Evolutionary conservation across 2,113 vertebrate genomes (phyloP).

Genomic region (Cynoglossus semilaevis): DNA sequence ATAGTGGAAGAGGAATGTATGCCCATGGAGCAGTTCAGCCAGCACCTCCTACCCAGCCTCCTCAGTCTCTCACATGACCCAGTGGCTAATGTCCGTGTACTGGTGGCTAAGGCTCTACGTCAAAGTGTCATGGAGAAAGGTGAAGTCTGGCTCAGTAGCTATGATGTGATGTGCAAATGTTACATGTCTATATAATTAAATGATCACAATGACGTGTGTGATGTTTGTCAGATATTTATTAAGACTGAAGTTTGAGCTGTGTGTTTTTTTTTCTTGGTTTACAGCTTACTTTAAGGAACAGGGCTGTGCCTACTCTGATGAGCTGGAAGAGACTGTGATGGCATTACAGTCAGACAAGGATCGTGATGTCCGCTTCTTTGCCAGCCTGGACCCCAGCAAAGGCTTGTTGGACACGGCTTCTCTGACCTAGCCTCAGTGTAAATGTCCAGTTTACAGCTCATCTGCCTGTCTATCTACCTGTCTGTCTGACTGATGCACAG

Average conservation of each 20-base stretch:
- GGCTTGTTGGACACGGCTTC: conserved; percentile 67
- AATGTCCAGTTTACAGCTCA: conserved; percentile 15
- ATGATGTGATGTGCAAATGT: too few species aligned
- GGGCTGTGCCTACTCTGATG: conserved; percentile 84
- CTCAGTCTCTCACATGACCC: conserved; percentile 85
- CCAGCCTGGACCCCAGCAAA: conserved; percentile 80
- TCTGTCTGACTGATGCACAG: conserved; percentile 55
- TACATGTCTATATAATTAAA: too few species aligned
- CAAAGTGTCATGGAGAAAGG: conserved; percentile 88
- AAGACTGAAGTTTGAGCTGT: not conserved
- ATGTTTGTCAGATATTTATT: too few species aligned
- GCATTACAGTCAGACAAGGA: conserved; percentile 85
- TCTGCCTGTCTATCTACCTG: conserved; percentile 58
- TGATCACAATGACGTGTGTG: too few species aligned
- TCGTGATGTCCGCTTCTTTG: conserved; percentile 87
- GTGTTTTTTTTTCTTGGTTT: conserved; percentile 9
- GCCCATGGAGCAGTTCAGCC: conserved; percentile 84
- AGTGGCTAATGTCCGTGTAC: conserved; percentile 84
- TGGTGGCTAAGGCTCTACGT: conserved; percentile 85
- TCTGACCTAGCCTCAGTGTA: conserved; percentile 62
- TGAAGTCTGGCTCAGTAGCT: conserved; percentile 24
- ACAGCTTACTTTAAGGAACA: conserved; percentile 87
- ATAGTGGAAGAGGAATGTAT: conserved; percentile 84
- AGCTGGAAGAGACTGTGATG: conserved; percentile 83
- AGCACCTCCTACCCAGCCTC: conserved; percentile 85